Base-by-base conservation (phyloP, 2,113 vertebrate species). In the Micronisus gabar region DNA sequence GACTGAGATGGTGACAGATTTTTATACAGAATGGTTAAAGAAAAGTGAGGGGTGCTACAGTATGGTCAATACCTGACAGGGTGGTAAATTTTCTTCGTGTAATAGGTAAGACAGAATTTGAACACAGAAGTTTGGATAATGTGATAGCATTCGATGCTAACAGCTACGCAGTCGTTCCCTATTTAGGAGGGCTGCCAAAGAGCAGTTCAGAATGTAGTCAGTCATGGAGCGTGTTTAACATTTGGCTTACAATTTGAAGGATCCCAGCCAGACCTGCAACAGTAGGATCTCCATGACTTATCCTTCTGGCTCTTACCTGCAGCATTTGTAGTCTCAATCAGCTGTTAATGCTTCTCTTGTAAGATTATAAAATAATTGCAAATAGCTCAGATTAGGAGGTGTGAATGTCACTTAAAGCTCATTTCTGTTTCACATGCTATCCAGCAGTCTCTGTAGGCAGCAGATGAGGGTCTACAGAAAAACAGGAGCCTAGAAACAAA, bases 391-490 rank as follows among this genome's bases (percentile, higher is more conserved):
- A 88, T 71, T 93, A 95, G n/a, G n/a, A 93, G 78, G 41, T 91
- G 62, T 87, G 93, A 96, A 97, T 95, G 94, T 97, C 94, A 95
- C 76, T 97, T 97, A 92, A 97, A 95, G 71, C 88, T 94, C 94
- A 92, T 91, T 96, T 95, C 59, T 92, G 27, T 93, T 94, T 93
- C 72, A 15, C 72, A 32, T 74, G 73, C 88, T 67, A 86, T 78
- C 88, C 66, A 90, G 58, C 47, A 68, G 90, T 95, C 94, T 95
- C 94, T 53, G 38, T 94, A 91, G 93, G 94, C 91, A 97, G 89
- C 91, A 97, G 81, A 95, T 96, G 62, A 94, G 81, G 40, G 86
- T 85, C 94, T 94, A 87, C 89, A 89, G 94, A 93, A 96, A 92
- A 97, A 96, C 85, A 85, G 81, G 87, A 96, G 62, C 85, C 75